Evolutionary conservation across 2,888 invertebrate genomes (phyloP).

Genomic region (Kryphioiulus occultus): DNA sequence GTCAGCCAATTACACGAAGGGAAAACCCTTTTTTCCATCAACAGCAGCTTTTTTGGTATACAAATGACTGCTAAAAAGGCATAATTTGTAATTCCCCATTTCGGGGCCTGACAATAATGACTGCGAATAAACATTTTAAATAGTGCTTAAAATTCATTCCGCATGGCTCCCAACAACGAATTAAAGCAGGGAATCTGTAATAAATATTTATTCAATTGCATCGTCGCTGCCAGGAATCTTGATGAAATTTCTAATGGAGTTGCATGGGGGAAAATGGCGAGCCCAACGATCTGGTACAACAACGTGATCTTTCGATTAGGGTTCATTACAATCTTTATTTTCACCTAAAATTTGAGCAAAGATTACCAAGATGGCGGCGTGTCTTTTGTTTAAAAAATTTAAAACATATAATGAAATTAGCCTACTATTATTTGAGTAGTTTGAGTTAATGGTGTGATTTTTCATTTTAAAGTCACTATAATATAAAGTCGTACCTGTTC

Average conservation of each 20-base stretch:
- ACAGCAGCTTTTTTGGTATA: not conserved
- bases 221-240: constrained; percentile 5
- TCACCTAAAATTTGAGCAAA: not conserved
- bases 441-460: too few relatives aligned
- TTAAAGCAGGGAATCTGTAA: constrained; percentile 5
- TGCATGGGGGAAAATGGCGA: not conserved
- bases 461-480: too few relatives aligned
- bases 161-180: not conserved
- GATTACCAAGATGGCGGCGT: not conserved
- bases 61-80: not conserved
- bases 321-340: too few relatives aligned
- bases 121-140: constrained; percentile 5
- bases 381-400: not conserved
- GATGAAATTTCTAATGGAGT: constrained; percentile 5
- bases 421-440: too few relatives aligned
- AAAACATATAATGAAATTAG: too few relatives aligned
- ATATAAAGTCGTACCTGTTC: too few relatives aligned
- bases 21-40: not conserved
- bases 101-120: not conserved
- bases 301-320: too few relatives aligned
- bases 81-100: not conserved
- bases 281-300: too few relatives aligned
- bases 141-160: constrained; percentile 5
- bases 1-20: not conserved
- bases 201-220: constrained; percentile 5